phyloP scores from a whole-genome alignment of 2,797 vertebrate species.

The Cossypha polioptera region DNA sequence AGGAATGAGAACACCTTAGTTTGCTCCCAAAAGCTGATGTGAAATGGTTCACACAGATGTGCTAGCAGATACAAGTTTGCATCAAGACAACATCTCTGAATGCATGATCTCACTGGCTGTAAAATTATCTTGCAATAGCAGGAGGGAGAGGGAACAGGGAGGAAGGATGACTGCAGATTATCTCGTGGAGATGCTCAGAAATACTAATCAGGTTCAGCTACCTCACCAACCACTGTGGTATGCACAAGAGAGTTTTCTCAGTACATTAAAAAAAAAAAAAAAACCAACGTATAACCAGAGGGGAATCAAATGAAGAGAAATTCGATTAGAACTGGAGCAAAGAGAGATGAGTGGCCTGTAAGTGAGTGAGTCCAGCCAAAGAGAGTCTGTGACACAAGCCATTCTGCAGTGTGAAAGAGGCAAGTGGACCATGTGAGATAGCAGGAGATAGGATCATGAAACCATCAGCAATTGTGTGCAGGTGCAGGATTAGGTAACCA shows the following conservation, averaged over 20 bases:
- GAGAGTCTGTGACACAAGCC: neutral
- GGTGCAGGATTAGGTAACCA: slow-evolving; percentile 55
- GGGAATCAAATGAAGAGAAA: neutral
- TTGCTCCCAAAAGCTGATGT: neutral
- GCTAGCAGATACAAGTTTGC: neutral
- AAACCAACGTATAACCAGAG: neutral
- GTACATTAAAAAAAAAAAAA: neutral
- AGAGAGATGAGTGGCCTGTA: neutral
- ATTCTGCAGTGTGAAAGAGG: neutral
- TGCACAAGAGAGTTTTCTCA: neutral
- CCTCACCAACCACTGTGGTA: neutral
- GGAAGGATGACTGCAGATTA: neutral
- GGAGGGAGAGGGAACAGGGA: neutral
- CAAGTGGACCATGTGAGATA: neutral
- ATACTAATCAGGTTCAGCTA: neutral
- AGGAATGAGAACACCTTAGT: neutral
- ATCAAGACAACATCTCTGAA: slow-evolving; percentile 6
- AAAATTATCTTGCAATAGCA: neutral
- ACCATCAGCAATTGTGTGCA: slow-evolving; percentile 47
- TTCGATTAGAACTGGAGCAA: neutral
- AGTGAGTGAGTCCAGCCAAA: neutral
- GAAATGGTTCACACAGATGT: slow-evolving; percentile 7
- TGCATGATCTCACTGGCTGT: neutral
- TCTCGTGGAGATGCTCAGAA: neutral
- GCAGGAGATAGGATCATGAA: slow-evolving; percentile 48